Conservation (phyloP, 1,140 invertebrate species). For the Lutraria rhynchaena region DNA sequence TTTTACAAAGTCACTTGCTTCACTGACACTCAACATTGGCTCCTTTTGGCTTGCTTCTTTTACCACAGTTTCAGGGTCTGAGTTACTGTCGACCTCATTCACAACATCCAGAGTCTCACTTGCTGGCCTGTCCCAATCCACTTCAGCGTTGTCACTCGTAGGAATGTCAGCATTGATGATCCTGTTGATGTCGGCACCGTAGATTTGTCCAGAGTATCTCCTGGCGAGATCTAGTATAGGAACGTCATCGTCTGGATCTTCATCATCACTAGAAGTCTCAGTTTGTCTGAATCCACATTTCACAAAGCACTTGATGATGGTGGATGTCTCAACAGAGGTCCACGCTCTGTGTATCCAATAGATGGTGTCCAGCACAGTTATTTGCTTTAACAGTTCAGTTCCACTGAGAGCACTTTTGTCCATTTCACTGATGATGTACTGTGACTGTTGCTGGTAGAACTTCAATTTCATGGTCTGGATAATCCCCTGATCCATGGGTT, state of each 20-base stretch:
- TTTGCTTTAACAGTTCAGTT: too few species aligned
- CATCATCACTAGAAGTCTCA: neutral
- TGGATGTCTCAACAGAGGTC: neutral
- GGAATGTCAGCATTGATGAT: neutral
- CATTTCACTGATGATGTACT: too few species aligned
- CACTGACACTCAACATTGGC: too few species aligned
- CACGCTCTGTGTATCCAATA: conserved; percentile 3
- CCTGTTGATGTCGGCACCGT: too few species aligned
- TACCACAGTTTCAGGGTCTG: neutral
- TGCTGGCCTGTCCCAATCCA: neutral
- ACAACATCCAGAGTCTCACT: neutral
- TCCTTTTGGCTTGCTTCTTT: too few species aligned
- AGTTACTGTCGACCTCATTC: neutral
- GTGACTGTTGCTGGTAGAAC: too few species aligned
- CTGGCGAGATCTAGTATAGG: neutral
- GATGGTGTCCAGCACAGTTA: conserved; percentile 10
- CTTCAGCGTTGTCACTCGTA: neutral
- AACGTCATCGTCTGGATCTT: neutral
- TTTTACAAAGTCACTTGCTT: too few species aligned
- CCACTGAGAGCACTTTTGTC: too few species aligned
- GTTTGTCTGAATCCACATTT: conserved; percentile 2
- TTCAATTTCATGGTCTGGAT: conserved; percentile 58
- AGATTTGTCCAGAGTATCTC: too few species aligned
- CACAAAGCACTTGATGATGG: conserved; percentile 1
- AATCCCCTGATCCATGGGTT: conserved; percentile 67